These are phyloP conservation scores for Tachina lurida DNA, from an alignment of 2,888 invertebrate genomes.

Conservation along the genomic window DNA sequence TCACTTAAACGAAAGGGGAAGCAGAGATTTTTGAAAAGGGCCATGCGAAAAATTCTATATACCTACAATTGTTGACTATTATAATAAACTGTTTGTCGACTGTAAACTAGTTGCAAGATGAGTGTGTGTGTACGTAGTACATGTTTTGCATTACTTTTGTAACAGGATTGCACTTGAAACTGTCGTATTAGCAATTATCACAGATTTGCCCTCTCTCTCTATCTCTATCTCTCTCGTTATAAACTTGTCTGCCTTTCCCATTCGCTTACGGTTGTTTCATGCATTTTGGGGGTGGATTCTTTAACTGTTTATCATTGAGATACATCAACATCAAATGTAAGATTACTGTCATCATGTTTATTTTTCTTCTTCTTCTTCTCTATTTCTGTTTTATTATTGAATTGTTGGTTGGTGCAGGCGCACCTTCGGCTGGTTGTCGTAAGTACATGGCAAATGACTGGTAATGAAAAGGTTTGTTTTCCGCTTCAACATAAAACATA, in stretches of 20 bases:
- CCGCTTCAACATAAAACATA: constrained; percentile 74
- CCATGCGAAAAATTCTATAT: constrained; percentile 52
- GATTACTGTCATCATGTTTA: constrained; percentile 81
- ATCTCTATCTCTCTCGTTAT: constrained; percentile 22
- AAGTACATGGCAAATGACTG: constrained; percentile 71
- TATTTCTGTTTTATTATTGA: constrained; percentile 54
- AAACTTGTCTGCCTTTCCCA: constrained; percentile 51
- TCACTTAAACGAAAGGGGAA: constrained; percentile 37
- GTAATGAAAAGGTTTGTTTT: constrained; percentile 81
- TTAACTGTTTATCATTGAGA: constrained; percentile 55
- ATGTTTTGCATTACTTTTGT: constrained; percentile 82
- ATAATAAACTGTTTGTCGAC: constrained; percentile 72
- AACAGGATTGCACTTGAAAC: constrained; percentile 83
- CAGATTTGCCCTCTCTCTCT: background rate
- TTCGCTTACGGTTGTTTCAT: constrained; percentile 24
- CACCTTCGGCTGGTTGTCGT: constrained; percentile 67
- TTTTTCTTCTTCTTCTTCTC: constrained; percentile 9
- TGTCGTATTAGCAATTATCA: constrained; percentile 76
- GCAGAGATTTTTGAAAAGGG: constrained; percentile 27
- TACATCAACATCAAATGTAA: constrained; percentile 77
- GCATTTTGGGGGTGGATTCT: constrained; percentile 29
- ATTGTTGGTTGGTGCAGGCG: constrained; percentile 52
- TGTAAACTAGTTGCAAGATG: constrained; percentile 1
- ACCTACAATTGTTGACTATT: background rate
- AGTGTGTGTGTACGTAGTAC: constrained; percentile 77